phyloP scores from a whole-genome alignment of 2,888 invertebrate genomes.

The Drosophila parthenogenetica region DNA sequence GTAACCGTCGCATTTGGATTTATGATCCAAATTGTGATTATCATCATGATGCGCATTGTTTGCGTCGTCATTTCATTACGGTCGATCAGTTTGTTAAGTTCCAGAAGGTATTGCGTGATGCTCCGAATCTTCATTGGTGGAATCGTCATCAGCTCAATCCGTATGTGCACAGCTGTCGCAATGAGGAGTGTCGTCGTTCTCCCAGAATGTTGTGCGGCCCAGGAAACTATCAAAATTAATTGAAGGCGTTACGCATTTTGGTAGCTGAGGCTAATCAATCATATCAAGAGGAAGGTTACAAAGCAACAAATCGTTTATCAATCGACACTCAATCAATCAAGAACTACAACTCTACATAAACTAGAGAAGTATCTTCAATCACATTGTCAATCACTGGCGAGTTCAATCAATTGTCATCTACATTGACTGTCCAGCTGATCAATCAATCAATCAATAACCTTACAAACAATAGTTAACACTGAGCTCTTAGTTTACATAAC shows the following conservation, averaged over 20 bases:
- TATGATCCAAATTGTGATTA: slow-evolving; percentile 34
- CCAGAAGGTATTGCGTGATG: not conserved
- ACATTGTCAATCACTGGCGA: not conserved
- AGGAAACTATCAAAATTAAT: not conserved
- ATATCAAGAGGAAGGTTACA: not conserved
- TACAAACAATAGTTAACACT: too few relatives aligned
- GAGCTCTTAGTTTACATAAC: too few relatives aligned
- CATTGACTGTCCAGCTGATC: too few relatives aligned
- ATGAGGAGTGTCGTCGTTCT: slow-evolving; percentile 13
- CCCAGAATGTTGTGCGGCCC: not conserved
- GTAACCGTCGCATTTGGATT: slow-evolving; percentile 41
- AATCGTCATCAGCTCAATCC: slow-evolving; percentile 38
- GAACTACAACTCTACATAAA: not conserved
- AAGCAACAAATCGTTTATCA: not conserved
- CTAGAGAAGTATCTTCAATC: not conserved
- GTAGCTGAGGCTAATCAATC: not conserved
- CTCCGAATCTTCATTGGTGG: slow-evolving; percentile 37
- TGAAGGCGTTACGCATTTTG: too few relatives aligned
- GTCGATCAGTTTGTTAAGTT: slow-evolving; percentile 22
- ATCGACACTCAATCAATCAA: not conserved
- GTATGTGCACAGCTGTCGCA: slow-evolving; percentile 31
- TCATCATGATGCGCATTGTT: slow-evolving; percentile 44
- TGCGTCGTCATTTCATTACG: slow-evolving; percentile 26
- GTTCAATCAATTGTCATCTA: not conserved
- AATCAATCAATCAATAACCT: not conserved